Evolutionary conservation across 1,140 invertebrate species (phyloP).

Genomic region (Druon quercuslanigerum): DNA sequence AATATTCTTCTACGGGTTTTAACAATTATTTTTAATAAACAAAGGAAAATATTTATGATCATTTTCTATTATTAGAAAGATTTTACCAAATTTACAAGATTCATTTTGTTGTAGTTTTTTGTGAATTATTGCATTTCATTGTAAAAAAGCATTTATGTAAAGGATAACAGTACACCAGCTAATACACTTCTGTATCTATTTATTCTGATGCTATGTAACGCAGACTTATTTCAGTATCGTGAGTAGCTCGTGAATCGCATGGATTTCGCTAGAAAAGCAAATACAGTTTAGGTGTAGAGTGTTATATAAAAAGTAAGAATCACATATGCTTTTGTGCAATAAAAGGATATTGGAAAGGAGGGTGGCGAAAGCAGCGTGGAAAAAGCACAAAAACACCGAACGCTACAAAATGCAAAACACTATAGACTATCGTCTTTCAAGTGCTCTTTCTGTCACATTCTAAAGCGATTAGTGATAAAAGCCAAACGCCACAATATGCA

Average conservation of each 20-base stretch:
- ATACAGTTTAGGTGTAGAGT: background rate
- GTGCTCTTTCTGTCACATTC: background rate
- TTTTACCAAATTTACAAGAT: no score
- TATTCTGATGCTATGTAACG: background rate
- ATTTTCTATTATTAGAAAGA: no score
- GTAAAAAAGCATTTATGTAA: no score
- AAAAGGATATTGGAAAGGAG: background rate
- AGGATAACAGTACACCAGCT: no score
- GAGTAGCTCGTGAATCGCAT: no score
- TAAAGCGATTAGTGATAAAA: background rate
- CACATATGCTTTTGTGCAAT: background rate
- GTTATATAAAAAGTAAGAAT: background rate
- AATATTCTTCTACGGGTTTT: no score
- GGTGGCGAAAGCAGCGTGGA: background rate
- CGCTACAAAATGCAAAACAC: background rate
- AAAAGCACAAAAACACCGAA: background rate
- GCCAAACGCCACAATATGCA: background rate
- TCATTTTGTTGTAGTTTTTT: no score
- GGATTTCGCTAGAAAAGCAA: background rate
- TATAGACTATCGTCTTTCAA: background rate
- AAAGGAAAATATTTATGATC: no score
- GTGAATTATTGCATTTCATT: no score
- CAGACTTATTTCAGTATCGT: no score
- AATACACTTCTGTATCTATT: background rate
- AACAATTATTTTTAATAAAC: no score